A percentile compares a stretch with the other conserved stretches of the same genome.
Evolutionary conservation across 64 coral and sea anemone genomes (phyloP).

Genomic region (Montipora sp.): DNA sequence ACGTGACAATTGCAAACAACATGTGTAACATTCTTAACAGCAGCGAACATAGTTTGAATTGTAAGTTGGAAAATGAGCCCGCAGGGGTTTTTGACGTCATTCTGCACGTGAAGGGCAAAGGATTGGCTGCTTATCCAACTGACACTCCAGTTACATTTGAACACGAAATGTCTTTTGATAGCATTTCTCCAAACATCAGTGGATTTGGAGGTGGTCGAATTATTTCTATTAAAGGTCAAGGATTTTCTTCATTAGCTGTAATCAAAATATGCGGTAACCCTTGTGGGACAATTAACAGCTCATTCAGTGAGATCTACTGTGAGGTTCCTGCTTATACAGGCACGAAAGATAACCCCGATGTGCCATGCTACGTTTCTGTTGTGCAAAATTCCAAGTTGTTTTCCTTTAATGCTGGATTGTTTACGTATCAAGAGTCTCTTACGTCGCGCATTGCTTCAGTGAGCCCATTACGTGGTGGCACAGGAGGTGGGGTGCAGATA

Average conservation of each 20-base stretch:
- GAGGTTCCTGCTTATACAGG: slow-evolving; percentile 61
- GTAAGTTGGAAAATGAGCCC: background rate
- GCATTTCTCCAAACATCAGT: slow-evolving; percentile 33
- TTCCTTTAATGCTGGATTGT: slow-evolving; percentile 2
- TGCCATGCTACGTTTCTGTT: slow-evolving; percentile 20
- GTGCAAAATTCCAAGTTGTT: background rate
- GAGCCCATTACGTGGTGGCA: slow-evolving; percentile 69
- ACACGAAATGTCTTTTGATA: slow-evolving; percentile 42
- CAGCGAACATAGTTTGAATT: slow-evolving; percentile 30
- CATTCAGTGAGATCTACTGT: slow-evolving; percentile 42
- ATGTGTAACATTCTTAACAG: slow-evolving; percentile 16
- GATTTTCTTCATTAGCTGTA: slow-evolving; percentile 29
- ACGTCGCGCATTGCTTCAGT: slow-evolving; percentile 69
- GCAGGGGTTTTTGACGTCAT: slow-evolving; percentile 54
- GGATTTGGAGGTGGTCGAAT: slow-evolving; percentile 68
- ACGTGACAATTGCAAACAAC: slow-evolving; percentile 49
- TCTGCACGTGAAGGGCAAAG: slow-evolving; percentile 64
- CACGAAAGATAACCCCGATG: background rate
- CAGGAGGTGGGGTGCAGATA: slow-evolving; percentile 60
- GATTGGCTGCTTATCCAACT: slow-evolving; percentile 32
- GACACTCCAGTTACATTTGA: background rate
- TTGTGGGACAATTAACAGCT: slow-evolving; percentile 41
- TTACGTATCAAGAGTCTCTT: slow-evolving; percentile 65
- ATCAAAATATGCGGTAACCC: slow-evolving; percentile 52
- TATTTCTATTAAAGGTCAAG: slow-evolving; percentile 46